phyloP scores from a whole-genome alignment of 92 coral and sea anemone genomes.

The Umimayanthus kanabou region DNA sequence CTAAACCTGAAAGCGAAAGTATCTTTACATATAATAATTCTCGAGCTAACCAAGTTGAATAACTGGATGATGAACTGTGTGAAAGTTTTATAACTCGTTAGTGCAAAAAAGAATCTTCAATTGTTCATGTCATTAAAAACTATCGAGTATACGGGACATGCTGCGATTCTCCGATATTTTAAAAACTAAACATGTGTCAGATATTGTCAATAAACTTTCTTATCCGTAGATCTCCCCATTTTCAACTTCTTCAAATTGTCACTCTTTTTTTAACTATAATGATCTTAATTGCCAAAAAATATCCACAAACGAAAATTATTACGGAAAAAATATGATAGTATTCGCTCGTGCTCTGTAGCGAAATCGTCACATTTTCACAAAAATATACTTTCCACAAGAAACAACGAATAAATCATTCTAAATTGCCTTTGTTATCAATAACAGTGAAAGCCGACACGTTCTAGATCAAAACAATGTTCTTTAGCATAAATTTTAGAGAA shows the following conservation, averaged over 20 bases:
- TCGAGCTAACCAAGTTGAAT: not conserved
- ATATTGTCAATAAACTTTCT: not conserved
- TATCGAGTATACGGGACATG: not conserved
- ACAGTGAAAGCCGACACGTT: not conserved
- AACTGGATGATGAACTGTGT: not conserved
- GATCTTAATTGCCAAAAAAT: not conserved
- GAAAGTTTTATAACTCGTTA: not conserved
- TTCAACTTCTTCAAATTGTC: slow-evolving; percentile 24
- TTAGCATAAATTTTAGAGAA: not conserved
- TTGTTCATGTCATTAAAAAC: not conserved
- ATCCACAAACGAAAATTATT: not conserved
- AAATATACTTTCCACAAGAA: not conserved
- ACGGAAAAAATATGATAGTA: not conserved
- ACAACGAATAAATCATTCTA: not conserved
- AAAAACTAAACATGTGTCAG: slow-evolving; percentile 1
- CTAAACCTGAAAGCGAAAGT: not conserved
- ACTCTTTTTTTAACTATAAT: not conserved
- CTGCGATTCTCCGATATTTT: not conserved
- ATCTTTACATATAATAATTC: too few relatives aligned
- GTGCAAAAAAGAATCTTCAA: not conserved
- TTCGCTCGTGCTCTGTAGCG: not conserved
- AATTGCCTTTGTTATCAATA: not conserved
- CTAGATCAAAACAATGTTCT: too few relatives aligned
- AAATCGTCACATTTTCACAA: not conserved
- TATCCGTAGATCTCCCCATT: slow-evolving; percentile 17